Base-by-base conservation (phyloP, 53 echinoderm and acorn worm genomes). In the Echinometra lucunter region DNA sequence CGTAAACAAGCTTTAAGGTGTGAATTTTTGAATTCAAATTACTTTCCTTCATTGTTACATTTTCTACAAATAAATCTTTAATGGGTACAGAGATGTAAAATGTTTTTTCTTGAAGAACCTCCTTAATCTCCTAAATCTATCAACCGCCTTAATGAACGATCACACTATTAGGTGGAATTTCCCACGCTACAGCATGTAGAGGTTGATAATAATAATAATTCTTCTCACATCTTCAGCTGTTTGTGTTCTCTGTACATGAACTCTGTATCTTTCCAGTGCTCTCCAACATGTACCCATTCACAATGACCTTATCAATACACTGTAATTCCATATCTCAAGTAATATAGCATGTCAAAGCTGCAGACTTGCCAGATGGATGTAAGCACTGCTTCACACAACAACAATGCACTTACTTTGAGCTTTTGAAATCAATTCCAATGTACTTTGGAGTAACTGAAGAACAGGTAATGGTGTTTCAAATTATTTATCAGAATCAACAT, bases 181-280 rank as follows among this genome's bases (percentile, higher is more conserved):
- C 9, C 53, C 53, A 53, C 53, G n/a, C 53, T 13, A 53, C 53
- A 13, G 53, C 53, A 53, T 9, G 53, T 9, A 53, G 53, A 13
- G 53, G 53, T 9, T 4, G n/a, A n/a, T n/a, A n/a, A n/a, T 35
- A 72, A 42, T 17, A 6, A 78, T 78, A 40, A 40, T 78, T 19
- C 35, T 78, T 40, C 38, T 38, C 8, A n/a, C n/a, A n/a, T n/a
- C n/a, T n/a, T n/a, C 42, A 40, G 38, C 21, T 15, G 78, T 18
- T 78, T 42, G 37, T 45, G 30, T 88, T 63, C 78, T 40, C 19
- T 32, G 21, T 38, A 6, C 18, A 72, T 78, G 78, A 78, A 78
- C 78, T 78, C 78, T 78, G 18, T 78, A 8, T 78, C 19, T 78
- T 78, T 78, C 78, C 42, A n/a, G 78, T 78, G 78, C 21, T 78